Base-by-base conservation (phyloP, 2,888 invertebrate species). In the Suillia variegata region DNA sequence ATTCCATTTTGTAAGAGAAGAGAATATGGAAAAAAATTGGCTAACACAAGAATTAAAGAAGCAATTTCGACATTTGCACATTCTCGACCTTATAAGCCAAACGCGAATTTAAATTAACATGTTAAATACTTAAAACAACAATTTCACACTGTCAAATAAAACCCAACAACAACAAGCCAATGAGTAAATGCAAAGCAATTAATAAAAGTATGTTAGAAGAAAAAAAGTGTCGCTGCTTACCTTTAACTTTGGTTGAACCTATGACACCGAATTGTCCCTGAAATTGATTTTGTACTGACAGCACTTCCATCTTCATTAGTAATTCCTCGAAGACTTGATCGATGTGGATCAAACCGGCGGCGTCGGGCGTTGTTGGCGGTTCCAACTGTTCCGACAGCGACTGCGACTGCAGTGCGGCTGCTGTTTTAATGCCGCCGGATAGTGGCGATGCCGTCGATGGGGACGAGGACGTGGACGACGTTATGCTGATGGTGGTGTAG, bases 271-370 rank as follows among this genome's bases (percentile, higher is more conserved):
- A 91, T 85, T 88, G 88, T 81, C 89, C 89, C 83, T 86, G 87
- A 83, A 88, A 87, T 84, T 87, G 87, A 85, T 87, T 90, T 82
- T 88, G 88, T 81, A 90, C 88, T 82, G 90, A 88, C 82, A 91
- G 86, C 83, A 91, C 88, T 86, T 91, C 91, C 91, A 91, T 91
- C 82, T 86, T 87, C 81, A 82, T 81, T 59, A 74, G 70, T 69
- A 77, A 63, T 68, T 77, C 75, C 67, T 74, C 73, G 61, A 76
- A 75, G 58, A 77, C 72, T 65, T 76, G 73, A 74, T 77, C 78
- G 71, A 77, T 75, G 67, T 76, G 71, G 73, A 73, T 67, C 61
- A 69, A 64, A 61, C 66, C 66, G 63, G 59, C 52, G 54, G 48
- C 17, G 54, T 15, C n/a, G 38, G 20, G 8, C 24, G 24, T 22